Conservation (phyloP, 2,888 invertebrate genomes). For the Agonum fuliginosum region DNA sequence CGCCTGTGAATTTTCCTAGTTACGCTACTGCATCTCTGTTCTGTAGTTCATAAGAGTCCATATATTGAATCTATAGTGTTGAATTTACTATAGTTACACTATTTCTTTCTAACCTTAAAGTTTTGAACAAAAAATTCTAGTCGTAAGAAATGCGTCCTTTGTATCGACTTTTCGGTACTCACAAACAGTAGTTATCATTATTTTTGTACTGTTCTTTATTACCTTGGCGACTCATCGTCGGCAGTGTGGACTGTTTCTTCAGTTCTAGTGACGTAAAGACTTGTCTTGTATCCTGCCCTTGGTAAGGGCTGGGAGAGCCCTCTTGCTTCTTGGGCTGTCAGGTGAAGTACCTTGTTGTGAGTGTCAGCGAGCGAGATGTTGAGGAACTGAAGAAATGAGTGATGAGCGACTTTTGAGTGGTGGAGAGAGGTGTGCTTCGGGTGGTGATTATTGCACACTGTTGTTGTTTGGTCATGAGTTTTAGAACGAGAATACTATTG, state of each 20-base stretch:
- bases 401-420: neutral
- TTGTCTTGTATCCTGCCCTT: neutral
- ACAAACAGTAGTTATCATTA: constrained; percentile 53
- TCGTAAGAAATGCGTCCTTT: neutral
- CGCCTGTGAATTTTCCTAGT: too few relatives aligned
- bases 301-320: neutral
- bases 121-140: too few relatives aligned
- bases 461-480: too few relatives aligned
- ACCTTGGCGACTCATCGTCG: constrained; percentile 17
- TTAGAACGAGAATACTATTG: neutral
- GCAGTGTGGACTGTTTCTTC: neutral
- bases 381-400: neutral
- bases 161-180: constrained; percentile 47
- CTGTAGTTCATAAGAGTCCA: too few relatives aligned
- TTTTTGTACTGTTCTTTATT: constrained; percentile 50
- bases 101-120: too few relatives aligned
- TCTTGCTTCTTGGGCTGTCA: constrained; percentile 29
- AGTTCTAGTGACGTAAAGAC: neutral
- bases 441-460: neutral
- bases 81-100: too few relatives aligned
- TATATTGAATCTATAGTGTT: too few relatives aligned
- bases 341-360: constrained; percentile 26
- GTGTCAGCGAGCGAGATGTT: constrained; percentile 24
- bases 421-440: neutral
- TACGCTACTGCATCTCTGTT: too few relatives aligned